Evolutionary conservation across 2,888 invertebrate species (phyloP).

Genomic region (Leucoptera coffeella): DNA sequence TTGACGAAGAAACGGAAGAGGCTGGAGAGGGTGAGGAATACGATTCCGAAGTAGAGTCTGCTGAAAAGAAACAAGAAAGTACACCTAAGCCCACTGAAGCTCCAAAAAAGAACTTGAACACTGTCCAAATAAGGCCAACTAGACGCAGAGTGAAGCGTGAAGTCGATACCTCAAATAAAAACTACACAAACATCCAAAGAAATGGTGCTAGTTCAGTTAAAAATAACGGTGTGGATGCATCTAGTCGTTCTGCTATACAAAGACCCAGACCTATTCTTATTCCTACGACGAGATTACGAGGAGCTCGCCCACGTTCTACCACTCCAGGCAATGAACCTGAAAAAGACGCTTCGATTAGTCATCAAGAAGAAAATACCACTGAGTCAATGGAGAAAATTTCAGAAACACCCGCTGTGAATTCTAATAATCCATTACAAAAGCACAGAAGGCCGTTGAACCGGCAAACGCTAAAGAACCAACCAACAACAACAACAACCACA

Average conservation of each 20-base stretch:
- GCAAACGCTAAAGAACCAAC: constrained; percentile 45
- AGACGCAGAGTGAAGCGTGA: constrained; percentile 56
- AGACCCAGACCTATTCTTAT: no score
- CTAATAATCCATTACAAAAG: constrained; percentile 66
- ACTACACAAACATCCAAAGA: constrained; percentile 57
- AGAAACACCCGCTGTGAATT: constrained; percentile 45
- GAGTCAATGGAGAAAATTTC: constrained; percentile 59
- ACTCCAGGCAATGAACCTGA: no score
- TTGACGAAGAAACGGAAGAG: constrained; percentile 49
- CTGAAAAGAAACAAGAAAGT: constrained; percentile 53
- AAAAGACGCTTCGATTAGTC: no score
- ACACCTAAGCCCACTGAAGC: constrained; percentile 45
- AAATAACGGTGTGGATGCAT: no score
- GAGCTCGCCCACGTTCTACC: no score
- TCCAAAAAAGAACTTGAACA: constrained; percentile 33
- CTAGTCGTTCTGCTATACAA: no score
- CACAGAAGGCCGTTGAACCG: constrained; percentile 65
- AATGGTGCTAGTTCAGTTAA: constrained; percentile 28
- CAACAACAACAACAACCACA: constrained; percentile 49
- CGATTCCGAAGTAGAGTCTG: constrained; percentile 46
- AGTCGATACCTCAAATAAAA: constrained; percentile 50
- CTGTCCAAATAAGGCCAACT: constrained; percentile 58
- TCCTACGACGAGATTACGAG: no score
- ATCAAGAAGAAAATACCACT: no score
- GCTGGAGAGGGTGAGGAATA: constrained; percentile 56